phyloP scores from a whole-genome alignment of 1,140 invertebrate genomes.

The Zaprionus tsacasi region DNA sequence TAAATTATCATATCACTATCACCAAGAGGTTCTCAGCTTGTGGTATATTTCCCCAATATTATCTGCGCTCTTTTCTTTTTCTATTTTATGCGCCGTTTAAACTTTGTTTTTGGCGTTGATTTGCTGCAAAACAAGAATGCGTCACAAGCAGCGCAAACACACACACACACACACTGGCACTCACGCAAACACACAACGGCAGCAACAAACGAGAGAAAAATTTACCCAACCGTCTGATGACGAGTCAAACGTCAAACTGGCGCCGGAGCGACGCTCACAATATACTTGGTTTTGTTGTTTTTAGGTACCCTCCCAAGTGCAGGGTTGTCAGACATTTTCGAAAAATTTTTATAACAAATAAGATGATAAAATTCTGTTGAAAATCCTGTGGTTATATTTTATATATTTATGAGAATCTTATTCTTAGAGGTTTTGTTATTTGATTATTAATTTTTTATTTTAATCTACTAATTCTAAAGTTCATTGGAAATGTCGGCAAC shows the following conservation, averaged over 20 bases:
- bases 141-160: conserved; percentile 61
- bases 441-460: background rate
- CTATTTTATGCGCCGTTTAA: conserved; percentile 32
- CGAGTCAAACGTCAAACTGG: conserved; percentile 74
- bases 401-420: background rate
- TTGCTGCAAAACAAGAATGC: conserved; percentile 78
- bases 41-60: conserved; percentile 24
- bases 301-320: conserved; percentile 61
- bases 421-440: background rate
- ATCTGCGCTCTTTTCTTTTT: conserved; percentile 47
- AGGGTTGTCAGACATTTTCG: conserved; percentile 49
- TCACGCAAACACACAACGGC: conserved; percentile 31
- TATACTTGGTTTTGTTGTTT: conserved; percentile 68
- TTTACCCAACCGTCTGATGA: conserved; percentile 77
- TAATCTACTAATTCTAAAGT: conserved; percentile 14
- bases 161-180: conserved; percentile 42
- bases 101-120: conserved; percentile 56
- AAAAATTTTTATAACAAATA: background rate
- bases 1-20: conserved; percentile 36
- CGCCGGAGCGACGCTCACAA: conserved; percentile 62
- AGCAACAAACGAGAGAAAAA: conserved; percentile 65
- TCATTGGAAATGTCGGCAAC: conserved; percentile 45
- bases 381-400: background rate
- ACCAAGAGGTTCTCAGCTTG: conserved; percentile 35
- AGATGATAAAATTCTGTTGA: background rate